Conservation (phyloP, 2,888 invertebrate species). For the Eupelmus urozonus region DNA sequence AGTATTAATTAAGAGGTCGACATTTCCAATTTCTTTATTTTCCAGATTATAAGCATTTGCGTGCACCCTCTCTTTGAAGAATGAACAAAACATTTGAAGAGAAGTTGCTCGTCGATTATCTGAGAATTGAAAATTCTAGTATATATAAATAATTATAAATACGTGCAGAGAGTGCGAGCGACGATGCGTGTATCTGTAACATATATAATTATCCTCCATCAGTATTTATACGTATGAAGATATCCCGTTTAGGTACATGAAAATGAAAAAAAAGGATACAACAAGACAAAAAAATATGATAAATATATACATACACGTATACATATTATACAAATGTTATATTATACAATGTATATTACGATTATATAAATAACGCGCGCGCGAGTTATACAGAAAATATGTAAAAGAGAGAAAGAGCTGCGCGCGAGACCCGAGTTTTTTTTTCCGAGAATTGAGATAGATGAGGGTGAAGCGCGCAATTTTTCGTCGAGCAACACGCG, state of each 20-base stretch:
- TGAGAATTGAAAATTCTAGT: conserved; percentile 71
- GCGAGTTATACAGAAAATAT: conserved; percentile 19
- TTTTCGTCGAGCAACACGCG: neutral
- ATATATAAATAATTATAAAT: conserved; percentile 68
- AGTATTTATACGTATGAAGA: conserved; percentile 70
- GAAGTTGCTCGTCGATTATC: conserved; percentile 64
- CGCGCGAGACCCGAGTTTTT: neutral
- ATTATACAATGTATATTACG: conserved; percentile 58
- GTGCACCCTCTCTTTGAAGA: neutral
- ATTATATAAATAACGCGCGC: conserved; percentile 54
- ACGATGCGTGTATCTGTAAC: conserved; percentile 59
- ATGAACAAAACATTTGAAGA: neutral
- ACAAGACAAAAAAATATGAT: conserved; percentile 46
- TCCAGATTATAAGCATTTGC: neutral
- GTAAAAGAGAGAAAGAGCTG: conserved; percentile 14
- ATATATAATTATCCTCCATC: conserved; percentile 68
- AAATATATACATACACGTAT: conserved; percentile 57
- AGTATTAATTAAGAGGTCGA: too few species aligned
- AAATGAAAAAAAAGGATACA: conserved; percentile 1
- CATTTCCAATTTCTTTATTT: too few species aligned
- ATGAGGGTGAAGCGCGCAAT: conserved; percentile 6
- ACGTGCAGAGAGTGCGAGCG: conserved; percentile 35
- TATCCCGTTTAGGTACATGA: conserved; percentile 57
- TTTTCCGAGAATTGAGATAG: conserved; percentile 9
- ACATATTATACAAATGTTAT: conserved; percentile 57